Percentiles rank a stretch among this genome's conserved stretches.
phyloP scores from a whole-genome alignment of 2,113 vertebrate genomes.

The Menura novaehollandiae region DNA sequence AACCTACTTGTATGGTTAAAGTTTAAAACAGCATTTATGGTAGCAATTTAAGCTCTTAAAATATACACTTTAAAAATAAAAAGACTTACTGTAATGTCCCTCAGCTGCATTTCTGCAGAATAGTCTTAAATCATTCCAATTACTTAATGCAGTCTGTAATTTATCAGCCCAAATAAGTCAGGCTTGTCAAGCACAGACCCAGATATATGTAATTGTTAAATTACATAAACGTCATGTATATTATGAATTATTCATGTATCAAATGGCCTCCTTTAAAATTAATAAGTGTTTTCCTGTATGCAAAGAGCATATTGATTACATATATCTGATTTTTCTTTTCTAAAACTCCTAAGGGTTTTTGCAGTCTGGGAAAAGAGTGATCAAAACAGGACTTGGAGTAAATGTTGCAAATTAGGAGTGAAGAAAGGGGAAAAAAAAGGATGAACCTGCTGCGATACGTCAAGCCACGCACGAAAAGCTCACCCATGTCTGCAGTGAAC shows the following conservation, averaged over 20 bases:
- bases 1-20: conserved; percentile 20
- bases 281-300: background rate
- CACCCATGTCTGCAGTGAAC: background rate
- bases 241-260: background rate
- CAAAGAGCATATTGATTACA: background rate
- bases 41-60: conserved; percentile 62
- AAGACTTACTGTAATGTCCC: conserved; percentile 37
- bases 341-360: background rate
- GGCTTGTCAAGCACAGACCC: conserved; percentile 32
- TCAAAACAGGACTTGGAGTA: background rate
- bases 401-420: background rate
- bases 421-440: background rate
- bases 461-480: background rate
- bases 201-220: conserved; percentile 57
- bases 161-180: conserved; percentile 54
- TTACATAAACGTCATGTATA: conserved; percentile 10
- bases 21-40: conserved; percentile 63
- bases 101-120: conserved; percentile 50
- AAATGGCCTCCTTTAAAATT: background rate
- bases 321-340: background rate
- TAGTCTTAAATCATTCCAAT: conserved; percentile 46
- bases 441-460: background rate
- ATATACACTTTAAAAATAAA: conserved; percentile 56
- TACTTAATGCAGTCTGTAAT: conserved; percentile 68
- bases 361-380: background rate